Evolutionary conservation across 1,140 invertebrate species (phyloP).

Genomic region (Subanguina moxae): DNA sequence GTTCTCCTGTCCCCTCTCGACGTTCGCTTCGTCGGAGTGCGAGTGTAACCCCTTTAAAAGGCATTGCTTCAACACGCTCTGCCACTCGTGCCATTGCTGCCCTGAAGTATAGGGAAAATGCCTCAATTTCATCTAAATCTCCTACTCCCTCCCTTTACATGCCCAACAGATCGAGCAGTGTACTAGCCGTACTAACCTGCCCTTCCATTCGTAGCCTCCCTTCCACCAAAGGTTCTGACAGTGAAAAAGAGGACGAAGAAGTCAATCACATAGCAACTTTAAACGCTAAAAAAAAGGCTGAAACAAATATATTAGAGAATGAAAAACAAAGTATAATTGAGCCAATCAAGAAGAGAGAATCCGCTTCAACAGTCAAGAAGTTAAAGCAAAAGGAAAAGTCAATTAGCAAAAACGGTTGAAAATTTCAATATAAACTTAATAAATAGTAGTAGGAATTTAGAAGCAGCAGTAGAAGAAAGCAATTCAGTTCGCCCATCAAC

Average conservation of each 20-base stretch:
- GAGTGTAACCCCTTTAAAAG: constrained; percentile 22
- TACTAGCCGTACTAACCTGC: background rate
- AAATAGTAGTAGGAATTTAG: no score
- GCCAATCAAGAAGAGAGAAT: no score
- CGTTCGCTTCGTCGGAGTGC: constrained; percentile 11
- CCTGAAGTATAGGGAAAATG: constrained; percentile 18
- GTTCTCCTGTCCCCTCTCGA: background rate
- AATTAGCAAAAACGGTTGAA: no score
- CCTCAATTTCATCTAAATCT: constrained; percentile 9
- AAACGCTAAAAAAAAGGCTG: background rate
- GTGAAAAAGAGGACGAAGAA: background rate
- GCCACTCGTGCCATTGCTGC: constrained; percentile 27
- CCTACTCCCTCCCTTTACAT: background rate
- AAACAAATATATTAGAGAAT: no score
- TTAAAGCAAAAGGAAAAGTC: background rate
- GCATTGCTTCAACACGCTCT: constrained; percentile 29
- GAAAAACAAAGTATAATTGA: no score
- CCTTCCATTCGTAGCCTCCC: background rate
- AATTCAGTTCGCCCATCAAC: no score
- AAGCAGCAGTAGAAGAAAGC: no score
- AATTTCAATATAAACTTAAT: no score
- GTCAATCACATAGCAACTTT: background rate
- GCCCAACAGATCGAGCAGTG: constrained; percentile 9
- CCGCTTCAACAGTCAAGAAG: background rate
- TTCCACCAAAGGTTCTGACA: background rate